Percentiles rank a stretch among this genome's conserved stretches.
These are phyloP conservation scores for Myoxocephalus aenaeus DNA, from an alignment of 2,797 vertebrate genomes.

Conservation along the genomic window DNA sequence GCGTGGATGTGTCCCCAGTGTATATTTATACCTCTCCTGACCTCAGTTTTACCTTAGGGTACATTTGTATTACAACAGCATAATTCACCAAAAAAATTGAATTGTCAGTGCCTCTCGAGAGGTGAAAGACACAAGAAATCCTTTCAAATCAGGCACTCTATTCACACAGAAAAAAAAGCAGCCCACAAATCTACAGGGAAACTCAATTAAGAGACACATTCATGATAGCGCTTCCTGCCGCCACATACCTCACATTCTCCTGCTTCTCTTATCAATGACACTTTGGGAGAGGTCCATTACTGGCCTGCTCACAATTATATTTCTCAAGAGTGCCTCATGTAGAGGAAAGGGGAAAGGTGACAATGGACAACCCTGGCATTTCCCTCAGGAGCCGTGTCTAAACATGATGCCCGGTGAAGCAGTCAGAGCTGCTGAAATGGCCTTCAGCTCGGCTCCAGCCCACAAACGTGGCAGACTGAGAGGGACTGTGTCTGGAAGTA, in stretches of 20 bases:
- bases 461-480: conserved; percentile 50
- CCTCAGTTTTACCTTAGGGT: conserved; percentile 54
- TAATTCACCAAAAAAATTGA: conserved; percentile 60
- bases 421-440: conserved; percentile 54
- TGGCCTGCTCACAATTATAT: conserved; percentile 53
- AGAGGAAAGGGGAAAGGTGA: conserved; percentile 60
- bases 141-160: conserved; percentile 50
- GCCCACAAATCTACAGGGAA: conserved; percentile 44
- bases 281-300: conserved; percentile 60
- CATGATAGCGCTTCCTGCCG: conserved; percentile 34
- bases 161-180: conserved; percentile 27
- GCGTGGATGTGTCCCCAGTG: conserved; percentile 49
- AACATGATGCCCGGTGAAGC: conserved; percentile 65
- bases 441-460: conserved; percentile 50
- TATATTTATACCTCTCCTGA: conserved; percentile 62
- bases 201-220: conserved; percentile 67
- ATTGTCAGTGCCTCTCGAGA: conserved; percentile 48
- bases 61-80: conserved; percentile 57
- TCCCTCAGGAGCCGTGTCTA: conserved; percentile 65
- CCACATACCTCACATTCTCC: conserved; percentile 55
- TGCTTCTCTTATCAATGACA: conserved; percentile 66
- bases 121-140: conserved; percentile 54
- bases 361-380: conserved; percentile 64
- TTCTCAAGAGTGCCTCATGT: conserved; percentile 65
- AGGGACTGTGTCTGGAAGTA: conserved; percentile 63